Conservation (phyloP, 2,797 vertebrate species). For the Pangasius krempfi region DNA sequence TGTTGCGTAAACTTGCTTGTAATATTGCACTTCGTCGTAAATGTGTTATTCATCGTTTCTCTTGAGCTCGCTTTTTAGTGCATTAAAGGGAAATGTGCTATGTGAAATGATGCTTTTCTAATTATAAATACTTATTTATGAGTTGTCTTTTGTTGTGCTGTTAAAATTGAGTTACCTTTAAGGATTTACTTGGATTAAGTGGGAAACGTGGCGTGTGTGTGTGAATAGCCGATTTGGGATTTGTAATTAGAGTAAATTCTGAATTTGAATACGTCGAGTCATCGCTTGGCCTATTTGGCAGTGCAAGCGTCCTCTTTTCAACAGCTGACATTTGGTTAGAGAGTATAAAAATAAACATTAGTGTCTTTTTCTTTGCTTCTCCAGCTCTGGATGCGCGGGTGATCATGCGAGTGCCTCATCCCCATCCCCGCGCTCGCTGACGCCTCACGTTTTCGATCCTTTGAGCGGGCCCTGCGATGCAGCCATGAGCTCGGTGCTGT, state of each 20-base stretch:
- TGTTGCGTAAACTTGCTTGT: background rate
- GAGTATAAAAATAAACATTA: background rate
- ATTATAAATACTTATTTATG: background rate
- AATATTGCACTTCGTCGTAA: background rate
- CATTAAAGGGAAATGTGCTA: background rate
- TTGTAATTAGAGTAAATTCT: background rate
- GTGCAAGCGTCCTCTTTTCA: background rate
- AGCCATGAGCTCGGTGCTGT: conserved; percentile 94
- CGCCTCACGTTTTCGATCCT: background rate
- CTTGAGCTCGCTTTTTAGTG: background rate
- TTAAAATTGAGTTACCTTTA: too few species aligned
- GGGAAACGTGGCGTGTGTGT: too few species aligned
- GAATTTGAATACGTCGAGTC: background rate
- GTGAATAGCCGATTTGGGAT: too few species aligned
- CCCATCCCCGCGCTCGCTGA: conserved; percentile 26
- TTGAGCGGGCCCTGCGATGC: conserved; percentile 56
- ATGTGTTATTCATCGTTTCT: background rate
- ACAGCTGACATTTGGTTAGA: background rate
- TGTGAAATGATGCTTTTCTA: background rate
- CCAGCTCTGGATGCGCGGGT: conserved; percentile 31
- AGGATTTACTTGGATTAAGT: too few species aligned
- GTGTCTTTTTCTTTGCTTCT: background rate
- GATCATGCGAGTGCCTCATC: conserved; percentile 43
- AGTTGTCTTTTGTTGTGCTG: too few species aligned
- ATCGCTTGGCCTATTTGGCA: background rate